A percentile compares a stretch with the other conserved stretches of the same genome.
phyloP scores from a whole-genome alignment of 2,888 invertebrate genomes.

The Coenonympha arcania region DNA sequence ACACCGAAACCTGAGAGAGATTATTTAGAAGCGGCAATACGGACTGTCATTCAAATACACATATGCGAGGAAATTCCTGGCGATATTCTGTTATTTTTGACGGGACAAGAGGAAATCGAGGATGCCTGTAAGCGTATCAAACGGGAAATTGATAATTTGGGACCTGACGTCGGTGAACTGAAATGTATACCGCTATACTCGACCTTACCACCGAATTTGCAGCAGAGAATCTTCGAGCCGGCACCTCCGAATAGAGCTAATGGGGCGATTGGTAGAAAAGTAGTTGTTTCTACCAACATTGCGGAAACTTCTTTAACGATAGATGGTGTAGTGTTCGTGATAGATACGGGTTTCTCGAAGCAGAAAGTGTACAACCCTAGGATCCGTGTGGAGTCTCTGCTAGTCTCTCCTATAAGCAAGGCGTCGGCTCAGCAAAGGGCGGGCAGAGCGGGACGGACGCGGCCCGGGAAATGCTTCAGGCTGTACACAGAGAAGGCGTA shows the following conservation, averaged over 20 bases:
- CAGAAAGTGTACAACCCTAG: slow-evolving; percentile 96
- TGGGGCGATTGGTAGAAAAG: slow-evolving; percentile 91
- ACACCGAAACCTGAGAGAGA: slow-evolving; percentile 98
- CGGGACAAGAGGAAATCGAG: slow-evolving; percentile 94
- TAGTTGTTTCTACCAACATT: slow-evolving; percentile 99
- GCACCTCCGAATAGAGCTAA: slow-evolving; percentile 93
- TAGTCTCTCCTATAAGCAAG: slow-evolving; percentile 99
- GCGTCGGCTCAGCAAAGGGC: slow-evolving; percentile 99
- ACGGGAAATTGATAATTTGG: slow-evolving; percentile 93
- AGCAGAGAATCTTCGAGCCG: slow-evolving; percentile 97
- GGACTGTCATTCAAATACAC: slow-evolving; percentile 96
- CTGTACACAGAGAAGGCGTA: slow-evolving; percentile 96
- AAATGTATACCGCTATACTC: slow-evolving; percentile 99
- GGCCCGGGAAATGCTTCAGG: slow-evolving; percentile 98
- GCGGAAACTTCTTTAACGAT: slow-evolving; percentile 99
- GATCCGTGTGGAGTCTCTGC: slow-evolving; percentile 92
- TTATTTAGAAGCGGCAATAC: slow-evolving; percentile 97
- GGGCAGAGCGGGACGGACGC: slow-evolving; percentile 97
- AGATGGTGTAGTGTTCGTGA: slow-evolving; percentile 99
- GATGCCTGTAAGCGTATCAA: slow-evolving; percentile 99
- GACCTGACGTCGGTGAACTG: slow-evolving; percentile 96
- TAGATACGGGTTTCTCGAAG: slow-evolving; percentile 99
- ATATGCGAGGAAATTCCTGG: slow-evolving; percentile 95
- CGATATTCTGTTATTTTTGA: slow-evolving; percentile 91
- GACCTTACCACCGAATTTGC: slow-evolving; percentile 96